Percentiles rank a stretch among this genome's conserved stretches.
Evolutionary conservation across 2,888 invertebrate genomes (phyloP).

Genomic region (Drosophila conformis): DNA sequence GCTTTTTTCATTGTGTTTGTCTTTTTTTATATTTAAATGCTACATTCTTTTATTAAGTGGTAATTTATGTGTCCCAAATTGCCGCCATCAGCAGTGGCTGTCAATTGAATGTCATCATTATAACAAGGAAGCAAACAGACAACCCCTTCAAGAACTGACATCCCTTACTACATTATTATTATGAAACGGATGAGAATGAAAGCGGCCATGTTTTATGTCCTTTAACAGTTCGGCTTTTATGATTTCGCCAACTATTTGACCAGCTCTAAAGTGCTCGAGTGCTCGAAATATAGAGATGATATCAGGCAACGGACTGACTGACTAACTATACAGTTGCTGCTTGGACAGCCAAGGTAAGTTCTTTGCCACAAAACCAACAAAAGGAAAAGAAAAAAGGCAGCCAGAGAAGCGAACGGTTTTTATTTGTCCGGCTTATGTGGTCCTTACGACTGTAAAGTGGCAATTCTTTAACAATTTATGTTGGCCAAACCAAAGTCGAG

Average conservation of each 20-base stretch:
- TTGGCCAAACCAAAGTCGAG: slow-evolving; percentile 74
- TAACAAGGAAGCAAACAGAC: slow-evolving; percentile 7
- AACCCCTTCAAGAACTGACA: slow-evolving; percentile 41
- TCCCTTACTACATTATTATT: slow-evolving; percentile 53
- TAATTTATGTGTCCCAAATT: slow-evolving; percentile 27
- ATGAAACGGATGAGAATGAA: slow-evolving; percentile 21
- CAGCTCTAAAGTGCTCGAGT: slow-evolving; percentile 9
- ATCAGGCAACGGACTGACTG: slow-evolving; percentile 24
- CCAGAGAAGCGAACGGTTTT: slow-evolving; percentile 53
- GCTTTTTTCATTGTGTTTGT: neutral
- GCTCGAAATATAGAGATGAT: slow-evolving; percentile 28
- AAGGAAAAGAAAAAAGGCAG: neutral
- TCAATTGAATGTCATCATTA: slow-evolving; percentile 30
- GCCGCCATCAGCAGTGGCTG: slow-evolving; percentile 21
- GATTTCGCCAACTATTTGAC: slow-evolving; percentile 26
- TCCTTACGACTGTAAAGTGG: slow-evolving; percentile 81
- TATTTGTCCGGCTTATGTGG: slow-evolving; percentile 73
- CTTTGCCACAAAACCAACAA: slow-evolving; percentile 1
- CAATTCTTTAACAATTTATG: slow-evolving; percentile 82
- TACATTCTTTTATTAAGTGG: slow-evolving; percentile 17
- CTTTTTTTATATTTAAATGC: neutral
- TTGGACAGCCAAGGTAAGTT: slow-evolving; percentile 27
- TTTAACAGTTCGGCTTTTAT: slow-evolving; percentile 25
- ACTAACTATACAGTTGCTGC: slow-evolving; percentile 14
- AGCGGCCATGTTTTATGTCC: slow-evolving; percentile 22